Percentiles rank a stretch among this genome's conserved stretches.
Evolutionary conservation across 2,113 vertebrate genomes (phyloP).

Genomic region (Raja brachyura): DNA sequence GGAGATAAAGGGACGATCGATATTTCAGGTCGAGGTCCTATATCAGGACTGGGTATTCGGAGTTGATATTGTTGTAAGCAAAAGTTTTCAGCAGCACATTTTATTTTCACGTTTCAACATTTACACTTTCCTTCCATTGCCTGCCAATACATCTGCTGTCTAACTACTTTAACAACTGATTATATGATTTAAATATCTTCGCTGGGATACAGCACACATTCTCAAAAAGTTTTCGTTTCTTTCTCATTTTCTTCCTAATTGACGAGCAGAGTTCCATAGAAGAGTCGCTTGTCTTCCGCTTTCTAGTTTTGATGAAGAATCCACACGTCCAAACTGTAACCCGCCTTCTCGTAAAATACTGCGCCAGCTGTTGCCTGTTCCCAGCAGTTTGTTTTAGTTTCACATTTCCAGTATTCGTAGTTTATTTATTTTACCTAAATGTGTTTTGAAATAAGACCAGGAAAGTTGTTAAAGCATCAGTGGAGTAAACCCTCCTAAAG

Average conservation of each 20-base stretch:
- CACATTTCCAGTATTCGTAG: too few relatives aligned
- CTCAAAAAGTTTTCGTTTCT: too few relatives aligned
- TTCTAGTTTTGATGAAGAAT: not conserved
- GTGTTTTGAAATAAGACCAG: not conserved
- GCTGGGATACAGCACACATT: not conserved
- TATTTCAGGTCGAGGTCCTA: too few relatives aligned
- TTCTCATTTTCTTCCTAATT: not conserved
- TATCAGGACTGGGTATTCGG: too few relatives aligned
- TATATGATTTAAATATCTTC: not conserved
- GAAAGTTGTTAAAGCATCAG: not conserved
- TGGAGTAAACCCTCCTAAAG: not conserved
- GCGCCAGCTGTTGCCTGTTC: not conserved
- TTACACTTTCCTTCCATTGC: not conserved
- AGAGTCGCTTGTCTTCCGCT: not conserved
- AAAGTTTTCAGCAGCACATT: not conserved
- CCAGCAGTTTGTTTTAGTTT: not conserved
- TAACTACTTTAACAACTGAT: not conserved
- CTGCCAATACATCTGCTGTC: not conserved
- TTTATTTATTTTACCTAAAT: not conserved
- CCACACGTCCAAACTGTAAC: not conserved
- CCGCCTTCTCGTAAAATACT: not conserved
- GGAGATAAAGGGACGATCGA: too few relatives aligned
- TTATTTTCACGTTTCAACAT: not conserved
- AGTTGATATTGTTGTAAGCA: not conserved
- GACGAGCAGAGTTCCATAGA: not conserved